Evolutionary conservation across 2,113 vertebrate species (phyloP), one percentile per base, ranked within the genome.

Genomic region (Spilogale gracilis): DNA sequence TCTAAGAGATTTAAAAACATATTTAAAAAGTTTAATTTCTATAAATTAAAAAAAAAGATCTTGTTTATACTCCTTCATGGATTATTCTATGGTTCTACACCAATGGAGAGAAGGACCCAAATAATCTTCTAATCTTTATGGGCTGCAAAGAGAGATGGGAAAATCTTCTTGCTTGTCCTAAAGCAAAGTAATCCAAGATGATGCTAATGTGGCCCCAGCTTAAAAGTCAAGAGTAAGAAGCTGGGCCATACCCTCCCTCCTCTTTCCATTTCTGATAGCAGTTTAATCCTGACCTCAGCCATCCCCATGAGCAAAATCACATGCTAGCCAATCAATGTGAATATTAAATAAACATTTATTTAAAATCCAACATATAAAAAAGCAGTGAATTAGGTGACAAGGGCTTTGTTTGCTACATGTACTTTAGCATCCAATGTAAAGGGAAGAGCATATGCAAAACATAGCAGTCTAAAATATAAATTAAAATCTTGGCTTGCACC

Each of bases 1-100:
- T 86, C 86, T 96, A 96, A 79, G n/a, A 92, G 67, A 81, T 91
- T 97, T 90, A 94, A 91, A 97, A 95, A 86, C 85, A 92, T 32
- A 90, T 95, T 78, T 2, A 4, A 95, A 96, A 94, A 95, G 76
- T 85, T 13, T 93, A 92, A 95, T 97, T 97, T 14, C 20, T 94
- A 56, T 82, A 91, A 91, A 76, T 93, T 89, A 50, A 60, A 94
- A 71, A 58, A 93, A 60, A 8, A 79, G 54, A 96, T 74, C 43
- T 93, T 90, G 25, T 83, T 92, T 94, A 50, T 85, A 48, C 25
- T 92, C 65, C 78, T 14, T 65, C 43, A 4, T 71, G 48, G 27
- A 71, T 95, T 94, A 92, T 85, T 63, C 45, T 91, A 16, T 1
- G 1, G 6, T 81, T 93, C 58, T 52, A 95, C 78, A 83, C 61